Base-by-base conservation (phyloP, 2,797 vertebrate species). In the Chaenodraco wilsoni region DNA sequence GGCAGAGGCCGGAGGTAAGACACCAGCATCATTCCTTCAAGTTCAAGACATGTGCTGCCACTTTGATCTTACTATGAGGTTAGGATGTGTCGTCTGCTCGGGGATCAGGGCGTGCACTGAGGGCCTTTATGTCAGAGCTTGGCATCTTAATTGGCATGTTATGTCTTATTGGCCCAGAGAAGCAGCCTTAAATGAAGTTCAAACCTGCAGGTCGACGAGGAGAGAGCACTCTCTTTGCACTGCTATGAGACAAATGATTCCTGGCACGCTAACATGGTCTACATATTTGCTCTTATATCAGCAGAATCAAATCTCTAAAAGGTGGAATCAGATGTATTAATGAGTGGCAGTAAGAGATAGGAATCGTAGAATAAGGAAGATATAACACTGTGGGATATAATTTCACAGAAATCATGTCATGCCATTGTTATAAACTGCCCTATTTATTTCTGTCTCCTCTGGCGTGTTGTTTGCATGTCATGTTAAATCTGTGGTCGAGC, bases 401-500 rank as follows among this genome's bases (percentile, higher is more conserved):
- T 3, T 37, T 14, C 19, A 31, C 11, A 59, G 16, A 63, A 57
- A 17, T 31, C 19, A 17, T 11, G 4, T 44, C n/a, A 55, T 73
- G 23, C 3, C 21, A 43, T 43, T 65, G 69, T 41, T 46, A 8
- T 65, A 13, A 46, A 43, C 14, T 1, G 9, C 16, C 48, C 31
- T 15, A 41, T 21, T 15, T n/a, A 4, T 54, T 6, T 11, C 27
- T 14, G 51, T 71, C 43, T 67, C 15, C 62, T 70, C 14, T 14
- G 2, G 41, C 9, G 2, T 61, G 15, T 27, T 65, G 66, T 76
- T 76, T 58, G 44, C 45, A 44, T 27, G 69, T 15, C 54, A 54
- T 10, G 43, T 82, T 84, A 78, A 76, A n/a, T 76, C 76, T 62
- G 56, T 33, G 11, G 56, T 4, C 3, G 5, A 31, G 50, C 45